A percentile compares a stretch with the other conserved stretches of the same genome.
phyloP scores from a whole-genome alignment of 2,113 vertebrate species.

The Myodes glareolus region DNA sequence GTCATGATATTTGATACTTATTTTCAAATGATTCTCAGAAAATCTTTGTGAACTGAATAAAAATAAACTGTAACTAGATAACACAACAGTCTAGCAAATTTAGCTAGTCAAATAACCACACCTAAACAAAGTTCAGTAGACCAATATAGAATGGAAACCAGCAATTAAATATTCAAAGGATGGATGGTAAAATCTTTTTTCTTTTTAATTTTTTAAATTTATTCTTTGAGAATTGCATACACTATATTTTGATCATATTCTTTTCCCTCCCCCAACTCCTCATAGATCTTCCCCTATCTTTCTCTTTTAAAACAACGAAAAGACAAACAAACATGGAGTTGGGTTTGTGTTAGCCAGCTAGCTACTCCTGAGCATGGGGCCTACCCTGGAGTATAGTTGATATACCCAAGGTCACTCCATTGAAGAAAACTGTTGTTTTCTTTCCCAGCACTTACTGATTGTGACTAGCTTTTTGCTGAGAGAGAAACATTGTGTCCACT shows the following conservation, averaged over 20 bases:
- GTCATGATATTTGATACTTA: neutral
- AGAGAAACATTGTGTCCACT: neutral
- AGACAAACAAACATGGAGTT: neutral
- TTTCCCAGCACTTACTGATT: neutral
- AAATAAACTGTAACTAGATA: neutral
- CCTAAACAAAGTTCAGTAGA: neutral
- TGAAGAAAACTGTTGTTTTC: neutral
- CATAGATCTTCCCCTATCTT: neutral
- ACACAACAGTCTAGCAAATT: neutral
- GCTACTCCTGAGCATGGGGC: neutral
- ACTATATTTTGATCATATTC: neutral
- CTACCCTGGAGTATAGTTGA: neutral
- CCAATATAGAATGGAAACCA: neutral
- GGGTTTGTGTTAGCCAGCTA: neutral
- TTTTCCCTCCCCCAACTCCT: neutral
- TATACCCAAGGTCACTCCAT: neutral
- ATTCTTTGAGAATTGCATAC: neutral
- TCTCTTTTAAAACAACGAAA: neutral
- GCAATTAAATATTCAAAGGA: neutral
- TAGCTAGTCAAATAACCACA: neutral
- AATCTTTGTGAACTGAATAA: neutral
- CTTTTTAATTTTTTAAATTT: neutral
- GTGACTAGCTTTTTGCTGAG: neutral
- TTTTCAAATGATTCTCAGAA: slow-evolving; percentile 23
- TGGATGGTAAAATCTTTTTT: neutral